Percentiles rank a stretch among this genome's conserved stretches.
Conservation (phyloP, 2,113 vertebrate species). For the Kryptolebias marmoratus region DNA sequence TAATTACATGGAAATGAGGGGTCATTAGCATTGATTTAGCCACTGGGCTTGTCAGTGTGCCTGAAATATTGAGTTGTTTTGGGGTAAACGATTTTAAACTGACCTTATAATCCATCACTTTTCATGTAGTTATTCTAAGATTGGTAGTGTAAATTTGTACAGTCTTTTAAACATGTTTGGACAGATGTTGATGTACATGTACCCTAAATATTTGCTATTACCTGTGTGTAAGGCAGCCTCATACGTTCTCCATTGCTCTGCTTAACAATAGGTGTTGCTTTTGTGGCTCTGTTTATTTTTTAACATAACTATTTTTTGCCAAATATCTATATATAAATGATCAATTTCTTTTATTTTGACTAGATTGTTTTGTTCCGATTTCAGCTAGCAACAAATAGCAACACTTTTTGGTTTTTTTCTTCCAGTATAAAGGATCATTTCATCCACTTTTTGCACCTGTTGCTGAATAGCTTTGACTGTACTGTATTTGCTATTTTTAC, state of each 20-base stretch:
- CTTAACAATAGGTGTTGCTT: constrained; percentile 92
- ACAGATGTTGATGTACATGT: constrained; percentile 89
- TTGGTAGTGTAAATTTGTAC: constrained; percentile 99
- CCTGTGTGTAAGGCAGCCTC: constrained; percentile 94
- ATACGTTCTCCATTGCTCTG: constrained; percentile 93
- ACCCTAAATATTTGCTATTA: constrained; percentile 86
- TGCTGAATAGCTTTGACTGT: constrained; percentile 85
- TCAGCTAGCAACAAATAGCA: constrained; percentile 59
- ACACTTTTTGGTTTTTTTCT: constrained; percentile 32
- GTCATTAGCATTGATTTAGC: constrained; percentile 74
- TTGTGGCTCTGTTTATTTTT: constrained; percentile 86
- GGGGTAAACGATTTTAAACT: constrained; percentile 62
- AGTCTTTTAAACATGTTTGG: constrained; percentile 98
- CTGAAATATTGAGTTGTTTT: constrained; percentile 78
- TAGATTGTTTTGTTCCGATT: constrained; percentile 32
- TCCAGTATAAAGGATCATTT: constrained; percentile 82
- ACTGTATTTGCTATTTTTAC: constrained; percentile 69
- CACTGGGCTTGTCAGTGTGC: constrained; percentile 72
- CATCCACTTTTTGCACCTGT: constrained; percentile 86
- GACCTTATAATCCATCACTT: constrained; percentile 75
- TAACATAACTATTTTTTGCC: constrained; percentile 80
- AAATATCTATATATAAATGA: constrained; percentile 83
- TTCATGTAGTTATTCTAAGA: constrained; percentile 90
- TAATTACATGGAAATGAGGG: constrained; percentile 64
- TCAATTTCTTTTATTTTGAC: constrained; percentile 73